These are phyloP conservation scores for Spodoptera picta DNA, from an alignment of 2,888 invertebrate genomes.

Conservation along the genomic window DNA sequence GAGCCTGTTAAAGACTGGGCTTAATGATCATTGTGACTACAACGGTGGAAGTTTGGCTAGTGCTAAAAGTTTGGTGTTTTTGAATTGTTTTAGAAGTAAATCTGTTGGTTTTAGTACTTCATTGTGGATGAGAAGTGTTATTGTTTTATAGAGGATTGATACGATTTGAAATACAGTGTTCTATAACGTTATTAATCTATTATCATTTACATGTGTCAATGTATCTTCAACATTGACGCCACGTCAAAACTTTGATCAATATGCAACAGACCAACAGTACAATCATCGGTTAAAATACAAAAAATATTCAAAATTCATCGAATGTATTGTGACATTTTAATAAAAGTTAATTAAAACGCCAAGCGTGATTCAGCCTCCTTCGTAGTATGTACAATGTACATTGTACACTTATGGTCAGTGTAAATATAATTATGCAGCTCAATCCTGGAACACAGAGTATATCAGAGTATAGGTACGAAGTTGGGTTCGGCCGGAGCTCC, in stretches of 20 bases:
- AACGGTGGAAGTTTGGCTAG: constrained; percentile 18
- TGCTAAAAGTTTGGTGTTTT: not conserved
- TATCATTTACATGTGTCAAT: too few species aligned
- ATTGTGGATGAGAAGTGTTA: too few species aligned
- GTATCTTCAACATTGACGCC: too few species aligned
- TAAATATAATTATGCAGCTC: constrained; percentile 58
- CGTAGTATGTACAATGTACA: too few species aligned
- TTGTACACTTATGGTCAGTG: constrained; percentile 38
- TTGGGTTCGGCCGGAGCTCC: constrained; percentile 64
- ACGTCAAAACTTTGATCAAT: too few species aligned
- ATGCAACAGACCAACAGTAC: not conserved
- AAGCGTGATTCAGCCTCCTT: constrained; percentile 26
- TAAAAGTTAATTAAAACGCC: constrained; percentile 27
- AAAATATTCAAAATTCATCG: constrained; percentile 16
- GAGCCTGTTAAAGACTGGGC: constrained; percentile 31
- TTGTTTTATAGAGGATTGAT: too few species aligned
- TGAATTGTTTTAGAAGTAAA: too few species aligned
- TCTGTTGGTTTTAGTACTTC: too few species aligned
- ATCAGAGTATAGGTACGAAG: constrained; percentile 57
- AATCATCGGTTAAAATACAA: not conserved
- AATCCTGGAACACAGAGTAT: constrained; percentile 45
- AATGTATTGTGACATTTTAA: constrained; percentile 8
- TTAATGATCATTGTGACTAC: constrained; percentile 27
- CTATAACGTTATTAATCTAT: too few species aligned
- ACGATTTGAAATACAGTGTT: too few species aligned